Percentiles rank a stretch among this genome's conserved stretches.
Evolutionary conservation across 2,888 invertebrate species (phyloP).

Genomic region (Zhuqinia jingwanae): DNA sequence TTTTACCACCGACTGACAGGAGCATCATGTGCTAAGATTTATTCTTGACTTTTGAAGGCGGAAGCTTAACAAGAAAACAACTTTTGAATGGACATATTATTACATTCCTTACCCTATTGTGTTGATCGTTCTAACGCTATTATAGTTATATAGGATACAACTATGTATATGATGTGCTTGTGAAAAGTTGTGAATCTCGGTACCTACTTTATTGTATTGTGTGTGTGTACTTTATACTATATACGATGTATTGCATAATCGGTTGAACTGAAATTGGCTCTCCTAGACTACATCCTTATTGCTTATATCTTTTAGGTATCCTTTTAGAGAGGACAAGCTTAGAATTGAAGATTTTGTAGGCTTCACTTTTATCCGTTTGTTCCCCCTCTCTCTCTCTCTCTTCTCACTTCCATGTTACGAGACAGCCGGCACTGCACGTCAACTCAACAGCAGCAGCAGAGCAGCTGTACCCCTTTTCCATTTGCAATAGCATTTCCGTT

Average conservation of each 20-base stretch:
- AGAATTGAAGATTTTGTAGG: neutral
- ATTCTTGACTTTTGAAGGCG: conserved; percentile 16
- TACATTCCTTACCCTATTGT: neutral
- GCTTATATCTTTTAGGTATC: neutral
- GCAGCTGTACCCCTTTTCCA: neutral
- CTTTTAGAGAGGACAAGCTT: neutral
- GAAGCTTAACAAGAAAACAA: conserved; percentile 13
- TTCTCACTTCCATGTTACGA: neutral
- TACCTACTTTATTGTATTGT: neutral
- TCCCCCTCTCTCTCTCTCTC: too few species aligned
- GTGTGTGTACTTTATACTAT: neutral
- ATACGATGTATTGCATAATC: neutral
- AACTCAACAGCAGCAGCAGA: neutral
- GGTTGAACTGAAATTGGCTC: neutral
- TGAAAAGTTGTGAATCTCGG: neutral
- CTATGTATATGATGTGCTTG: too few species aligned
- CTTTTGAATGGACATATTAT: conserved; percentile 10
- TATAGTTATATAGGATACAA: neutral
- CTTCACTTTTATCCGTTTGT: conserved; percentile 17
- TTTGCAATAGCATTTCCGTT: neutral
- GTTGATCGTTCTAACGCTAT: neutral
- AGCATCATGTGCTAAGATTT: conserved; percentile 10
- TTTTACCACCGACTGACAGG: conserved; percentile 10
- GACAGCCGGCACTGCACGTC: neutral
- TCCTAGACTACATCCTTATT: too few species aligned